Base-by-base conservation (phyloP, 2,113 vertebrate genomes). In the Etia nguti region DNA sequence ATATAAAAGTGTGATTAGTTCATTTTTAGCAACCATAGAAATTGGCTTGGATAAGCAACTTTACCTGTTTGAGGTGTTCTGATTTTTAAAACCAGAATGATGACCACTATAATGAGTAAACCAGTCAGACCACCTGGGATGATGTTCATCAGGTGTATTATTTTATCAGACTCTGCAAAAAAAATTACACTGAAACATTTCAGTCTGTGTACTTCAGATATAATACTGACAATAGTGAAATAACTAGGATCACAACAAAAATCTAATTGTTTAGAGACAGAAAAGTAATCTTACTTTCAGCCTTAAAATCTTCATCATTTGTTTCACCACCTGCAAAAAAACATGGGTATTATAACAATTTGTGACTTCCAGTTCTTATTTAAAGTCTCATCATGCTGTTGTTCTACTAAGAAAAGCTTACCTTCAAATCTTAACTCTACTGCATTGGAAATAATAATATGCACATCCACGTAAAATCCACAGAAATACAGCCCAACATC, bases 201-300 rank as follows among this genome's bases (percentile, higher is more conserved):
- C 18, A 36, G 29, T 41, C 20, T 34, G 15, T 10, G 52, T 18
- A 18, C 31, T 15, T 52, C 8, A 18, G 10, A 18, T 16, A 15
- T 52, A 31, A 38, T 65, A 65, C 20, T 65, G 2, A 13, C n/a
- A 7, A 41, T 3, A 46, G 2, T 83, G 2, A 62, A 26, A 62
- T 22, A 6, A 73, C 2, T 3, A 20, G 4, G 8, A 7, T 12
- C 31, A 11, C 31, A 65, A 7, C 6, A 6, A n/a, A 38, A 8
- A 75, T 2, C 15, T 0, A 0, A 10, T 24, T 22, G 1, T 48
- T 22, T 41, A 68, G 0, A 48, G 2, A 12, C 7, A 52, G 31
- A 8, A 59, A 59, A 59, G 4, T 57, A 22, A 57, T 4, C 48
- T 50, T 73, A 84, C 81, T 12, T 15, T 46, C 4, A 50, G 38